Base-by-base conservation (phyloP, 2,113 vertebrate genomes). In the Trematomus loennbergii region DNA sequence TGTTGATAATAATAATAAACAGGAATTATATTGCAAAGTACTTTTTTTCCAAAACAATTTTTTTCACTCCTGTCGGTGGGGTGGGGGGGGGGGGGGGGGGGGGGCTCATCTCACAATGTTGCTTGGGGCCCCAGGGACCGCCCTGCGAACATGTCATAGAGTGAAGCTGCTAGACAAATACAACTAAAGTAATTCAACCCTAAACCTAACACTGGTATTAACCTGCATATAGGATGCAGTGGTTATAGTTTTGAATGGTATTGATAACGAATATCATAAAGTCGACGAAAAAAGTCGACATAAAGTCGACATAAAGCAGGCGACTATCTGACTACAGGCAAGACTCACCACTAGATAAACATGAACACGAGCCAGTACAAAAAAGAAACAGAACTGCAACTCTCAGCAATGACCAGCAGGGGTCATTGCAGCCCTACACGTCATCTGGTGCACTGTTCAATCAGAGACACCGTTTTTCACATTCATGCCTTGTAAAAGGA, bases 391-490 rank as follows among this genome's bases (percentile, higher is more conserved):
- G 1, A 8, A 3, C 55, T 87, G 87, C 55, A 84, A 48, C 75
- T 33, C 36, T 8, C 1, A 2, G 0, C 2, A 50, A 0, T 0
- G 1, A 6, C 12, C 92, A 88, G 73, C 75, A 85, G 92, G 68
- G 77, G 87, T 36, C 91, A 82, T 67, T 91, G 69, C 33, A 76
- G 40, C 64, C 67, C 48, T 43, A 73, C 16, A 17, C 4, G 71
- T 84, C 18, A 45, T 54, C 12, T 10, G 2, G 12, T 18, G 1
- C 22, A 0, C 16, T 13, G 62, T 22, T 7, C 64, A 20, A 8
- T 59, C 17, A n/a, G 1, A 2, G 12, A 53, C 58, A 13, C 46
- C 54, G 5, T 20, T 72, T 76, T 69, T 78, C 48, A 74, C 6
- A 36, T n/a, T 18, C 3, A 2, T n/a, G 16, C 12, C 3, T 36